phyloP scores from a whole-genome alignment of 2,113 vertebrate genomes.

The Salminus brasiliensis region DNA sequence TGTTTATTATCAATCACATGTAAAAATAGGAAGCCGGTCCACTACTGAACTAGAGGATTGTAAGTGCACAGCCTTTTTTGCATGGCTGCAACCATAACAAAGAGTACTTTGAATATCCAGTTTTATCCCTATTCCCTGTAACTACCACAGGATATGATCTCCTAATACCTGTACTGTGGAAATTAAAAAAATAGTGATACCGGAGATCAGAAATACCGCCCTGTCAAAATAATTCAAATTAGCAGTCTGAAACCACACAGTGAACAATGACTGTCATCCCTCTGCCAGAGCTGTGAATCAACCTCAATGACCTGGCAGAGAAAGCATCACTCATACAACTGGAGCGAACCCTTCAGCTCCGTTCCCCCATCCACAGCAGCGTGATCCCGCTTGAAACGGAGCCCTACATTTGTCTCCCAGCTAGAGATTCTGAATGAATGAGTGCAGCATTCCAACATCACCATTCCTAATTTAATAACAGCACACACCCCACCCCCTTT shows the following conservation, averaged over 20 bases:
- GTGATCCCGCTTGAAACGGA: neutral
- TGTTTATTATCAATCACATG: neutral
- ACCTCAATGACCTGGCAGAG: slow-evolving; percentile 8
- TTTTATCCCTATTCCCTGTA: neutral
- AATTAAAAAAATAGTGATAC: neutral
- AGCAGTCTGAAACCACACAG: neutral
- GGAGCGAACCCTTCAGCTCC: slow-evolving; percentile 6
- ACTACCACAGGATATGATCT: slow-evolving; percentile 5
- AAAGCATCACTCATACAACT: neutral
- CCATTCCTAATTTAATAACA: slow-evolving; percentile 16
- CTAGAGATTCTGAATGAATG: slow-evolving; percentile 42
- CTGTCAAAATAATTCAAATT: neutral
- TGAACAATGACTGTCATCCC: neutral
- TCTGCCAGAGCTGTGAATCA: neutral
- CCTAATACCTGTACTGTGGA: neutral
- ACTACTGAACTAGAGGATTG: neutral
- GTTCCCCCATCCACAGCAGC: neutral
- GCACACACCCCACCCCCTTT: neutral
- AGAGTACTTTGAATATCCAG: neutral
- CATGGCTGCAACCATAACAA: neutral
- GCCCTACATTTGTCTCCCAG: slow-evolving; percentile 29
- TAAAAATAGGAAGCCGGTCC: neutral
- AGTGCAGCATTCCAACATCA: slow-evolving; percentile 15
- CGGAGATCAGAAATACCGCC: slow-evolving; percentile 4
- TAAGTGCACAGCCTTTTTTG: neutral